These are phyloP conservation scores for Martes martes DNA, from an alignment of 2,113 vertebrate genomes.

Conservation along the genomic window DNA sequence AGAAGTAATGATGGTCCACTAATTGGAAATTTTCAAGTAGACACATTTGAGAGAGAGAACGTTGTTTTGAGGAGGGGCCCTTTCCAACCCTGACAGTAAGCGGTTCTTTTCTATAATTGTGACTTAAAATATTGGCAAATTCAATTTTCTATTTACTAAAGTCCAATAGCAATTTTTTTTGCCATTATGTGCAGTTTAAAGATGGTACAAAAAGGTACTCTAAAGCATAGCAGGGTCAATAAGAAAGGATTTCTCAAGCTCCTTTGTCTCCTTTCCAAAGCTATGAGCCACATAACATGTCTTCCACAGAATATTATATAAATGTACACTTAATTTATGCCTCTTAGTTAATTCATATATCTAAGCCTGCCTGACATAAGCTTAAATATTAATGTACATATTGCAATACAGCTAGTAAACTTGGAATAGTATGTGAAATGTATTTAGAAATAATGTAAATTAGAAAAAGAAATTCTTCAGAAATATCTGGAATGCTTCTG, in stretches of 20 bases:
- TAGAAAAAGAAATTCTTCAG: slow-evolving; percentile 10
- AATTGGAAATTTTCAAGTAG: not conserved
- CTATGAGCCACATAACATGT: not conserved
- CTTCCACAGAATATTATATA: not conserved
- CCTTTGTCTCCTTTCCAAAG: not conserved
- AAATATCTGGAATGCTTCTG: slow-evolving; percentile 29
- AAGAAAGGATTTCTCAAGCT: not conserved
- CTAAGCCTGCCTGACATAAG: slow-evolving; percentile 3
- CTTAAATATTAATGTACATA: slow-evolving; percentile 62
- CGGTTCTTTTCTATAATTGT: not conserved
- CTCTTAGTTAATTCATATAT: slow-evolving; percentile 32
- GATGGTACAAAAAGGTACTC: not conserved
- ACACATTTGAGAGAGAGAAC: not conserved
- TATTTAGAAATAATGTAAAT: slow-evolving; percentile 62
- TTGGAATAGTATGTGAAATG: slow-evolving; percentile 47
- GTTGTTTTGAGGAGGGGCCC: not conserved
- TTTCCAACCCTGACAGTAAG: not conserved
- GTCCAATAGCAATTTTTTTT: not conserved
- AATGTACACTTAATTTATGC: slow-evolving; percentile 36
- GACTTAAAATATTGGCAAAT: not conserved
- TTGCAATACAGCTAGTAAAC: slow-evolving; percentile 35
- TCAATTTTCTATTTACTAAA: not conserved
- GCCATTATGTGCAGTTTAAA: not conserved
- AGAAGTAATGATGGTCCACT: not conserved
- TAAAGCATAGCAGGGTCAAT: not conserved